Conservation (phyloP, 1,140 invertebrate species). For the Nautilus pompilius region DNA sequence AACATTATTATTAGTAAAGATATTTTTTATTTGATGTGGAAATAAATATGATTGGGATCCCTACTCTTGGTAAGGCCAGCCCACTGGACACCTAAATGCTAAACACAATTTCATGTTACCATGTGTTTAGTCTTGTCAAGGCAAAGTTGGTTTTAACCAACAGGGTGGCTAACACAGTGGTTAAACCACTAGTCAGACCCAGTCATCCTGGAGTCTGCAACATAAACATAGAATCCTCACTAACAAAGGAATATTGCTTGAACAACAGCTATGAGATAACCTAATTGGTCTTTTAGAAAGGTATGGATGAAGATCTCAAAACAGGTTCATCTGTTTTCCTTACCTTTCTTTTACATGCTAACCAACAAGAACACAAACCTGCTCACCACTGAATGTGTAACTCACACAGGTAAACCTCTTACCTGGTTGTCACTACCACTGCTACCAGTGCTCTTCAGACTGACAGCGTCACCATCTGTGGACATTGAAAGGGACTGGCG, state of each 20-base stretch:
- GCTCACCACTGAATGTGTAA: no score
- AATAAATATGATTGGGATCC: no score
- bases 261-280: no score
- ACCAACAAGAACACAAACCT: no score
- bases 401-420: not conserved
- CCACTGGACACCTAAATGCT: not conserved
- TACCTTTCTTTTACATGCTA: no score
- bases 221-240: not conserved
- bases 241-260: no score
- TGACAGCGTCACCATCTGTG: slow-evolving; percentile 41
- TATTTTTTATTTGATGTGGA: no score
- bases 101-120: not conserved
- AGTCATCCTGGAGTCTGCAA: not conserved
- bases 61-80: no score
- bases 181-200: not conserved
- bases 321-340: no score
- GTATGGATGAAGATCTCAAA: no score
- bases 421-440: slow-evolving; percentile 28
- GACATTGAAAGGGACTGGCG: slow-evolving; percentile 15
- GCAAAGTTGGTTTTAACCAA: not conserved
- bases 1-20: no score
- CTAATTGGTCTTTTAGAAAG: no score
- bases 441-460: slow-evolving; percentile 43
- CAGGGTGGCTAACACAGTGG: not conserved
- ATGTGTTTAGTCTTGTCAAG: not conserved